Base-by-base conservation (phyloP, 2,888 invertebrate genomes). In the Platerodrilus igneus region DNA sequence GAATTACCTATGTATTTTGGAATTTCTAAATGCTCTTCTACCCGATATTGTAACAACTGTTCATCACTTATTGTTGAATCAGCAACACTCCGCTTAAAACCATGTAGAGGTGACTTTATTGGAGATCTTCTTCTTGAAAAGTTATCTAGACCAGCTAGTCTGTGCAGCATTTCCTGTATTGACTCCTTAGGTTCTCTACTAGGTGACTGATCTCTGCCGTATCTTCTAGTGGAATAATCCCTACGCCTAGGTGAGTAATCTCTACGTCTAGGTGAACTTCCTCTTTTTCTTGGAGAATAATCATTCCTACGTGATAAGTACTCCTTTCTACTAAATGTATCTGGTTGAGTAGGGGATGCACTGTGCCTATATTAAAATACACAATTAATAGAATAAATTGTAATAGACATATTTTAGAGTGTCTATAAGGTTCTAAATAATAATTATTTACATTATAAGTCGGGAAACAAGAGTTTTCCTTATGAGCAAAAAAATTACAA, bases 11-110 rank as follows among this genome's bases (percentile, higher is more conserved):
- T 18, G 32, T 30, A 35, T 14, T 54, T 45, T 2, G 47, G 62
- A 6, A 63, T 60, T 23, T 59, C 55, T 3, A 37, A 20, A 20
- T 52, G 53, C n/a, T 59, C 60, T 18, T 55, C 58, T 9, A 45
- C 35, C 18, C 53, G 59, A 9, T 54, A 57, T 42, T 60, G 63
- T 3, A 60, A 56, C 11, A 63, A 56, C 29, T 73, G 62, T 45
- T 74, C 74, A 52, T 74, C 74, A 48, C 71, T 72, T 35, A 74
- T 74, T 3, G 75, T 75, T 3, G 74, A 74, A 57, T 75, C 75
- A 1, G 74, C 72, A 3, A 74, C 60, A 47, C 72, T 72, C 1
- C 62, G 57, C 41, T 69, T 69, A 29, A 67, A 58, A n/a, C 65
- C 65, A 23, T 60, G 68, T 37, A 64, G 56, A 10, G 64, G 70